Evolutionary conservation across 2,113 vertebrate species (phyloP), one percentile per base, ranked within the genome.

Genomic region (Nettapus auritus): DNA sequence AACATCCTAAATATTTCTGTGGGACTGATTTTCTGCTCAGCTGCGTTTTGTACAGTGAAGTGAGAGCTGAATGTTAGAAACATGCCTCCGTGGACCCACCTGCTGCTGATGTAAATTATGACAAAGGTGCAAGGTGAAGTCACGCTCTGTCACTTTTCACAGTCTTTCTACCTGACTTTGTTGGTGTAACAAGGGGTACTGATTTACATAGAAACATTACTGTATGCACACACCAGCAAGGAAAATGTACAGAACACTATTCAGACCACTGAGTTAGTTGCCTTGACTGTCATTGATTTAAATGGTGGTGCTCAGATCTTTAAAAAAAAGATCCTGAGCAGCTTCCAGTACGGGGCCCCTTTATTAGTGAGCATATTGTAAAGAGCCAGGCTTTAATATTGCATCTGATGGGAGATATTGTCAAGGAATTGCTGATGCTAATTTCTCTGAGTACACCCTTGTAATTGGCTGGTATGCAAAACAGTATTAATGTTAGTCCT

Each of bases 401-500:
- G 40, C n/a, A 55, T 66, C 62, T 85, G 10, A 42, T 52, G 62
- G 62, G 89, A 85, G 23, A n/a, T 44, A 81, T 3, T 57, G 77
- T 36, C 17, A 60, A 80, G 36, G 85, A 94, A 85, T 16, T 91
- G 63, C 55, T 85, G 71, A 66, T 69, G 25, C 25, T 66, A 21
- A 70, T 86, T 96, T 62, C 1, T 26, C 36, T 77, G 50, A 91
- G 63, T 52, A 53, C 12, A 82, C 28, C 31, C 34, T 75, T 48
- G 44, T 60, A 84, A 52, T 59, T 36, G n/a, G 62, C 69, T 92
- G 78, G 52, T 91, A 85, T 82, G 84, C 82, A 92, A 60, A 94
- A 69, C 57, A 75, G 15, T 38, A 60, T 50, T 75, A 94, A 76
- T 36, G 42, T 21, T 76, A 8, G 81, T 94, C 94, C 93, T 92